These are phyloP conservation scores for Cyphomyrus discorhynchus DNA, from an alignment of 2,113 vertebrate species.

Conservation along the genomic window DNA sequence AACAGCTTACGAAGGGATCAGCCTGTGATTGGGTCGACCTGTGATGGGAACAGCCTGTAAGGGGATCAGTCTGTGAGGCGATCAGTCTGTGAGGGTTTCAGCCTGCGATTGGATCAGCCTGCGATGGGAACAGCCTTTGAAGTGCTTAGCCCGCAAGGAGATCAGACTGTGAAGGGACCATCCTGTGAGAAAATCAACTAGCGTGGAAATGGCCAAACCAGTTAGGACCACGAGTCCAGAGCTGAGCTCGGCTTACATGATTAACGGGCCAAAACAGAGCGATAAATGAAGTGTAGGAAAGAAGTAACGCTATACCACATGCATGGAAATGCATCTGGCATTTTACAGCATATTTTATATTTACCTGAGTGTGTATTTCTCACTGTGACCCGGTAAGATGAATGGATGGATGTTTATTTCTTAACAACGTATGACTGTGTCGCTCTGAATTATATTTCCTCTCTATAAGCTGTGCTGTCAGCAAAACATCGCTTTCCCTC, in stretches of 20 bases:
- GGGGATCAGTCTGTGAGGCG: background rate
- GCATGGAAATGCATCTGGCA: background rate
- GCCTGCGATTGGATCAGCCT: background rate
- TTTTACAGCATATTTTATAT: conserved; percentile 3
- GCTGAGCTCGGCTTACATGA: background rate
- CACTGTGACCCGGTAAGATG: background rate
- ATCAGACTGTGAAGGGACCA: background rate
- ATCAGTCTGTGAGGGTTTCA: background rate
- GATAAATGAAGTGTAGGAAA: background rate
- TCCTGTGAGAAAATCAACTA: background rate
- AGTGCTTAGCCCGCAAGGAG: background rate
- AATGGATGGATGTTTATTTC: conserved; percentile 1
- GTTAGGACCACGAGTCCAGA: background rate
- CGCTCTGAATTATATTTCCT: background rate
- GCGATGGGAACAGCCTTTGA: background rate
- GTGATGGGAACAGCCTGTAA: background rate
- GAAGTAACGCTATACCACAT: background rate
- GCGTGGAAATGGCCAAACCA: background rate
- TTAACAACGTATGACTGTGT: background rate
- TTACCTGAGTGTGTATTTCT: background rate
- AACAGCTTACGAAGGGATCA: background rate
- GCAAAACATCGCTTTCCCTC: background rate
- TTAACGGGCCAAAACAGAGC: background rate
- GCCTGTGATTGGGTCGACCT: background rate
- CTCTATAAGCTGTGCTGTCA: background rate